Evolutionary conservation across 2,113 vertebrate species (phyloP).

Genomic region (Megaleporinus macrocephalus): DNA sequence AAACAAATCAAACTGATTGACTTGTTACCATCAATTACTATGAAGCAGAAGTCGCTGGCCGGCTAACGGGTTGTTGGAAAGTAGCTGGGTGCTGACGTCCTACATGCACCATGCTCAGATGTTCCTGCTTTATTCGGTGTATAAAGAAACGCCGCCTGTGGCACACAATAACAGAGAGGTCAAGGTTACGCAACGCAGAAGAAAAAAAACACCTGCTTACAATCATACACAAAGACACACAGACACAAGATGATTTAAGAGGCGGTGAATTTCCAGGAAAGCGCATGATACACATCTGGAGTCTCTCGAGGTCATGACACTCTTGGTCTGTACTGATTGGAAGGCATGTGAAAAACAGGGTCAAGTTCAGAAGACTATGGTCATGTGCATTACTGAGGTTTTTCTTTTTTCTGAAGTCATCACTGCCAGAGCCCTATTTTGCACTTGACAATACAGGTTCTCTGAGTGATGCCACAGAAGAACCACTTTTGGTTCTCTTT

Average conservation of each 20-base stretch:
- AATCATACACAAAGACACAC: not conserved
- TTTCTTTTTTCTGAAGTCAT: slow-evolving; percentile 4
- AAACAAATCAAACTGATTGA: slow-evolving; percentile 36
- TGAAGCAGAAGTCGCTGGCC: slow-evolving; percentile 19
- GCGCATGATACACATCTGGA: not conserved
- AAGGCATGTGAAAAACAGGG: not conserved
- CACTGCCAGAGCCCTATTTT: not conserved
- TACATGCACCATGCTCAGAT: not conserved
- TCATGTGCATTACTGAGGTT: not conserved
- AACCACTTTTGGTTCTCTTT: too few relatives aligned
- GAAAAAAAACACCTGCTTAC: not conserved
- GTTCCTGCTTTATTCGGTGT: not conserved
- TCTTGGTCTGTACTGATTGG: not conserved
- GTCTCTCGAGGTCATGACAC: not conserved
- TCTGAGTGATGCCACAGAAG: too few relatives aligned
- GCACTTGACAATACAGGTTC: not conserved
- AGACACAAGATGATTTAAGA: not conserved
- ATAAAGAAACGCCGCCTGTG: not conserved
- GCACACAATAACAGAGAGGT: not conserved
- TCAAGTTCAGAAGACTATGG: not conserved
- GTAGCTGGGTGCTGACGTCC: not conserved
- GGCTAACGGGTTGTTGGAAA: not conserved
- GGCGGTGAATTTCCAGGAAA: not conserved
- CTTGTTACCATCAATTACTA: slow-evolving; percentile 15
- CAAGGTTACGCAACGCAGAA: not conserved